These are phyloP conservation scores for Gallinago paraguaiae DNA, from an alignment of 2,113 vertebrate species.

Conservation along the genomic window DNA sequence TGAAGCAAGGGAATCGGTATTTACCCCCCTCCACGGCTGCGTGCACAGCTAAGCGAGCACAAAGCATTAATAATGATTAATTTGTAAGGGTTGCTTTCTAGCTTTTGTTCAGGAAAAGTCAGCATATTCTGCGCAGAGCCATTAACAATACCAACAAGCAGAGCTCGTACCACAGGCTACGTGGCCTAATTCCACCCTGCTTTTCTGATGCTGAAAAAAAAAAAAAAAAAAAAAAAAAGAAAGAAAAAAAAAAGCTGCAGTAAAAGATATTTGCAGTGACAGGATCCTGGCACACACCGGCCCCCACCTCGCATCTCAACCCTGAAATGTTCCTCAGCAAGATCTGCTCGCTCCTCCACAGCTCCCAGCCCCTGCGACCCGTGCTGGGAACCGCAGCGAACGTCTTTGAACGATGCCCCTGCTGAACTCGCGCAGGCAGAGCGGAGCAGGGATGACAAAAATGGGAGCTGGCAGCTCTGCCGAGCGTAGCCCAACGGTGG, in stretches of 20 bases:
- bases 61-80: slow-evolving; percentile 23
- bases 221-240: no score
- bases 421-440: background rate
- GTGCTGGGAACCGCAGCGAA: background rate
- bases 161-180: slow-evolving; percentile 26
- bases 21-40: background rate
- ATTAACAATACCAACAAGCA: slow-evolving; percentile 24
- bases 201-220: slow-evolving; percentile 15
- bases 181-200: slow-evolving; percentile 32
- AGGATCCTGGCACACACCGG: background rate
- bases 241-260: background rate
- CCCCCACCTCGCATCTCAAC: background rate
- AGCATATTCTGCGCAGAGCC: slow-evolving; percentile 18
- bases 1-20: background rate
- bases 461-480: slow-evolving; percentile 37
- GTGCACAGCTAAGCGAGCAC: background rate
- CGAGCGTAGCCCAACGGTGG: background rate
- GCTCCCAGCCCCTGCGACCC: background rate
- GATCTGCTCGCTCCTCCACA: background rate
- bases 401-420: background rate
- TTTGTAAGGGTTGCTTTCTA: slow-evolving; percentile 10
- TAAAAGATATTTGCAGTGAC: background rate
- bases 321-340: background rate
- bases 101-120: slow-evolving; percentile 41
- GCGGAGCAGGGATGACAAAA: background rate